Conservation (phyloP, 2,888 invertebrate genomes). For the Abrostola triplasia region DNA sequence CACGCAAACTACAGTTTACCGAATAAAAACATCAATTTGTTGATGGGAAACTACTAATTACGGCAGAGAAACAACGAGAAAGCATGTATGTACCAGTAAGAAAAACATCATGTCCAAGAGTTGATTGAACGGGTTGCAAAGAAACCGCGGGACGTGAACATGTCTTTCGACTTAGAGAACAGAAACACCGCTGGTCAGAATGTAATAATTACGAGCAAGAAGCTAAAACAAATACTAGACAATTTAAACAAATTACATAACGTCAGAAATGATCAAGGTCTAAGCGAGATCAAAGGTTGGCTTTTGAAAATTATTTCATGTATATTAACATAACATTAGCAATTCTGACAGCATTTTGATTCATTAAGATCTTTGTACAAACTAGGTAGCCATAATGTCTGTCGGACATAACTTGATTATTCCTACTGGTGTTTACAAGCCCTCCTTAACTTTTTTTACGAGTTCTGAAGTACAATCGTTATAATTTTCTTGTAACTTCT, state of each 20-base stretch:
- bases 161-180: conserved; percentile 45
- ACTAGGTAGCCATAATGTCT: conserved; percentile 12
- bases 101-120: conserved; percentile 43
- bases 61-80: conserved; percentile 43
- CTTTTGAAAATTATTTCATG: conserved; percentile 17
- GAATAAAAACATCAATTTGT: conserved; percentile 38
- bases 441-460: conserved; percentile 34
- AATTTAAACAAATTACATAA: conserved; percentile 36
- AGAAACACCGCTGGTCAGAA: conserved; percentile 39
- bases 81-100: conserved; percentile 28
- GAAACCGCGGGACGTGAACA: conserved; percentile 40
- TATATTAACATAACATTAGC: conserved; percentile 5
- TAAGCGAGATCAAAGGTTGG: conserved; percentile 48
- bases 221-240: conserved; percentile 19
- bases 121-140: conserved; percentile 41
- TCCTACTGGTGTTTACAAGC: conserved; percentile 29
- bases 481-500: conserved; percentile 45
- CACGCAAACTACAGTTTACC: conserved; percentile 21
- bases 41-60: conserved; percentile 52
- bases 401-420: conserved; percentile 18
- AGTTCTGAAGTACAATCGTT: conserved; percentile 36
- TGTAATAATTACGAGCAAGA: conserved; percentile 12
- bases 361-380: conserved; percentile 1
- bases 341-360: conserved; percentile 10
- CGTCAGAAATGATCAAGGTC: conserved; percentile 39